These are phyloP conservation scores for Hybognathus amarus DNA, from an alignment of 2,797 vertebrate genomes.

Conservation along the genomic window DNA sequence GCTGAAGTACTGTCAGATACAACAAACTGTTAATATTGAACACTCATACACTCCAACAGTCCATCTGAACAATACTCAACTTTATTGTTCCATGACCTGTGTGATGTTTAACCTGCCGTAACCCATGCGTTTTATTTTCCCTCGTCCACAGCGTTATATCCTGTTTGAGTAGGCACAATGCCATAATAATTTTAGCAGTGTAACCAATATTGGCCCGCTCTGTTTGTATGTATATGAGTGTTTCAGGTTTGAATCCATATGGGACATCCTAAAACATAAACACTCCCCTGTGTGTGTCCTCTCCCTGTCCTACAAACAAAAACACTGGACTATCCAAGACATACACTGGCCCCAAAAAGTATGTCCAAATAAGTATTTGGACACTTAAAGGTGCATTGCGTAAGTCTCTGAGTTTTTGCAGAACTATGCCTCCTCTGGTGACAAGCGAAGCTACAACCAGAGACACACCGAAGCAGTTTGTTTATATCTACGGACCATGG, in stretches of 20 bases:
- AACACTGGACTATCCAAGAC: constrained; percentile 30
- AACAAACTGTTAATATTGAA: not conserved
- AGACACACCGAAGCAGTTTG: too few relatives aligned
- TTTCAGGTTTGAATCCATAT: constrained; percentile 23
- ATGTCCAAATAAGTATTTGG: not conserved
- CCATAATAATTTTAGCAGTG: constrained; percentile 57
- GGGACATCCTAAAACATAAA: constrained; percentile 52
- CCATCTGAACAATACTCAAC: constrained; percentile 44
- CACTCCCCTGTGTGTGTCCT: constrained; percentile 41
- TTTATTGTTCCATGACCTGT: constrained; percentile 44
- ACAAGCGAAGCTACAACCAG: too few relatives aligned
- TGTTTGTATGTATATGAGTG: constrained; percentile 30
- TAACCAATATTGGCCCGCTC: constrained; percentile 52
- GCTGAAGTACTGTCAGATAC: constrained; percentile 74
- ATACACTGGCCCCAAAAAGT: not conserved
- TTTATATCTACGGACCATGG: too few relatives aligned
- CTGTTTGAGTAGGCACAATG: constrained; percentile 61
- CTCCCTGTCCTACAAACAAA: constrained; percentile 31
- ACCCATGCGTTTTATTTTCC: constrained; percentile 49
- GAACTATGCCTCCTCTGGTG: too few relatives aligned
- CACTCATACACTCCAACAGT: constrained; percentile 13
- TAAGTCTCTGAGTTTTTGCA: too few relatives aligned
- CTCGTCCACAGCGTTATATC: constrained; percentile 54
- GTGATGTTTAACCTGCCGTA: constrained; percentile 34
- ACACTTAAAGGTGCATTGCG: not conserved